Base-by-base conservation (phyloP, 2,113 vertebrate species). In the Mobula hypostoma region DNA sequence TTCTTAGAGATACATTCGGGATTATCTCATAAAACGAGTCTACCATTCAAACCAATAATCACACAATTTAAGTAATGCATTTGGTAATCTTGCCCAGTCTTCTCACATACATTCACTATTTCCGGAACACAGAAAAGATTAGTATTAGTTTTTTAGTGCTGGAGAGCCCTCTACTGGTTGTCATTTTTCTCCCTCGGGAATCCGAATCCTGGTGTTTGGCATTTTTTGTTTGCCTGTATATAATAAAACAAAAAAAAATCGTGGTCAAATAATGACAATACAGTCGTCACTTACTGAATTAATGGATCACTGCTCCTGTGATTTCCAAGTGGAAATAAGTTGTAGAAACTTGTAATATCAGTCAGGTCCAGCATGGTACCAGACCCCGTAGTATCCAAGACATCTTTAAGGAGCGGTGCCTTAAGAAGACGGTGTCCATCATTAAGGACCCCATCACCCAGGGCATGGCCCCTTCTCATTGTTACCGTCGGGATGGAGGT, bases 101-200 rank as follows among this genome's bases (percentile, higher is more conserved):
- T 0, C 0, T 36, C 80, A 56, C 36, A 87, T 14, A 87, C 3
- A 2, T 24, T 85, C 82, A 21, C 56, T 27, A n/a, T 87, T 72
- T 15, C 17, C 4, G 17, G 70, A 19, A 19, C 15, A 72, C 70
- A 72, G 70, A 66, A 66, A 12, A 66, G 63, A 72, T 72, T 17
- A 72, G 8, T 24, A 15, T 5, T 32, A 2, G 29, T 61, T 61
- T 7, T 87, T 5, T 88, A 66, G 58, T 63, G 63, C 85, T 88
- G 61, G 58, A 88, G 85, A 2, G 85, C 85, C 85, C 85, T 88
- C 85, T 19, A 66, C 32, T 88, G 85, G 85, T 66, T 88, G 29
- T 63, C 66, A 88, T 32, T 63, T 88, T 66, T 32, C 85, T 88
- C 85, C 85, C 61, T 88, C n/a, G 29, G 36, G 85, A 88, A 66